Base-by-base conservation (phyloP, 2,113 vertebrate genomes). In the Tupaia chinensis region DNA sequence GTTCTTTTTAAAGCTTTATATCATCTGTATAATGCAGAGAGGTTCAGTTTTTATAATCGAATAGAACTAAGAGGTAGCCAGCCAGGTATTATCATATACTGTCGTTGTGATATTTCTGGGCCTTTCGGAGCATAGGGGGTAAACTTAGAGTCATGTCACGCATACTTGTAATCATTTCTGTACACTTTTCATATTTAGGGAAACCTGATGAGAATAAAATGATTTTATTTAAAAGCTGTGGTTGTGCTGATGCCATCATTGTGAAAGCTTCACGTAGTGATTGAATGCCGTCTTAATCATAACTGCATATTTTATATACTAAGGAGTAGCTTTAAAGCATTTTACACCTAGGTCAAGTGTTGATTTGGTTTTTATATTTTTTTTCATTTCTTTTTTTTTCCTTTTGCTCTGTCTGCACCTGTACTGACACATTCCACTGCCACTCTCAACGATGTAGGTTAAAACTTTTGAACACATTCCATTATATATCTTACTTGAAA, bases 221-320 rank as follows among this genome's bases (percentile, higher is more conserved):
- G 2, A 53, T 95, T 68, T 86, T 63, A 68, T 77, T 87, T 70
- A 73, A 63, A 87, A 76, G 69, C 32, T 82, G 32, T 29, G 7
- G 63, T 74, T 84, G 25, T 82, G 14, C 54, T 95, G 34, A 56
- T 15, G 25, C 8, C 74, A 79, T 83, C 93, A 92, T 44, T 17
- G 25, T 19, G 10, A 32, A 74, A 13, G 44, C 69, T 32, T 8
- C 60, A 70, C 29, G 78, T 7, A 19, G 17, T 53, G 13, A n/a
- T 25, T 82, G 81, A 95, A 93, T 86, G 58, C n/a, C 77, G 80
- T 90, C 86, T 68, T 93, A 90, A 20, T 94, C 92, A 53, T 93
- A 87, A 20, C 7, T 3, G 7, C 70, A 58, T 23, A 10, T 0
- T 93, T 94, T 27, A 69, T 56, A 76, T 80, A 91, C 54, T 92